Evolutionary conservation across 2,797 vertebrate species (phyloP).

Genomic region (Phrynocephalus vlangalii): DNA sequence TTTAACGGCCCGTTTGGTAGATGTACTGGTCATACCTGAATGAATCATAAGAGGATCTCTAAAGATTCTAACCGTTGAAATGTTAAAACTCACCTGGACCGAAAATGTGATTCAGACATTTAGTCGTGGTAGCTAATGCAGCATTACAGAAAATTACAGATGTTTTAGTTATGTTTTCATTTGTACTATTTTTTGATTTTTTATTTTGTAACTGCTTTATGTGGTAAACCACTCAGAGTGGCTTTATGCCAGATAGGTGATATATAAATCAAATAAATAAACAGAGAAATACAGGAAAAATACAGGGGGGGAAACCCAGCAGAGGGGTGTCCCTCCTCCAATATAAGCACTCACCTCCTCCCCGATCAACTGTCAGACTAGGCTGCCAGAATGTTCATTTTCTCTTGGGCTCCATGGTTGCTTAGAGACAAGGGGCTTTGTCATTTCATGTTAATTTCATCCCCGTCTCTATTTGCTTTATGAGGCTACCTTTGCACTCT

Average conservation of each 20-base stretch:
- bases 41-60: not conserved
- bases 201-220: no score
- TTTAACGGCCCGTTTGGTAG: not conserved
- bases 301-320: not conserved
- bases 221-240: no score
- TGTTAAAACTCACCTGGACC: not conserved
- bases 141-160: no score
- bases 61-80: not conserved
- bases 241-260: no score
- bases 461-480: not conserved
- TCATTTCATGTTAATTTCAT: no score
- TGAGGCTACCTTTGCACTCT: no score
- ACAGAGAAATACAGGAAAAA: no score
- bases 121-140: not conserved
- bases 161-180: no score
- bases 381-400: conserved; percentile 17
- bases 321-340: not conserved
- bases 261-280: no score
- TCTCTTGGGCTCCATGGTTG: not conserved
- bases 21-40: not conserved
- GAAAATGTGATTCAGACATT: not conserved
- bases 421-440: conserved; percentile 2
- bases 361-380: conserved; percentile 14
- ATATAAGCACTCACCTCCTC: not conserved
- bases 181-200: no score